Conservation (phyloP, 2,113 vertebrate genomes). For the Rhinopomastus cyanomelas region DNA sequence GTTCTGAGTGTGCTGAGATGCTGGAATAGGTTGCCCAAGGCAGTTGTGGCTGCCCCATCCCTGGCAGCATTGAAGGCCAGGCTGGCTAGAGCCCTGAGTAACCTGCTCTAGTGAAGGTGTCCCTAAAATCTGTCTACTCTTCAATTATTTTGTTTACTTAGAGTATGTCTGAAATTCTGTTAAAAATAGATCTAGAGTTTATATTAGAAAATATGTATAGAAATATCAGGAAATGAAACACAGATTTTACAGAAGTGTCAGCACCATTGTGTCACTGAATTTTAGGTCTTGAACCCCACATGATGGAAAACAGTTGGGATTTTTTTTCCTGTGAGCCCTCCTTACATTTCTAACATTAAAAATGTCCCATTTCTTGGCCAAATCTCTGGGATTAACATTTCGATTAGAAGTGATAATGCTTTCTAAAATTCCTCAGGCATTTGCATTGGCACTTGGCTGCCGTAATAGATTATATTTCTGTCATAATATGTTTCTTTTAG, state of each 20-base stretch:
- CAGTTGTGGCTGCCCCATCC: too few relatives aligned
- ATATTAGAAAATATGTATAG: too few relatives aligned
- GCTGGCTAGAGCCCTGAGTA: too few relatives aligned
- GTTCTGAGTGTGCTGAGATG: too few relatives aligned
- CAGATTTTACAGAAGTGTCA: not conserved
- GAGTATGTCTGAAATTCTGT: not conserved
- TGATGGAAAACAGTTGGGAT: not conserved
- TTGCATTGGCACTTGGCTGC: constrained; percentile 21
- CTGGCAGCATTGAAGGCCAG: too few relatives aligned
- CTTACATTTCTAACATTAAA: not conserved
- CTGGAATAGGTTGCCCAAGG: too few relatives aligned
- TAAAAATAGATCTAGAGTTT: too few relatives aligned
- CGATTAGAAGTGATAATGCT: not conserved
- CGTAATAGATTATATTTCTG: constrained; percentile 21
- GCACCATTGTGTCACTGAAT: not conserved
- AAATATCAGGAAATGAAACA: not conserved
- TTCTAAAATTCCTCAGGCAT: not conserved
- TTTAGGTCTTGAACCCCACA: not conserved
- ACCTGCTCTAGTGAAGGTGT: too few relatives aligned
- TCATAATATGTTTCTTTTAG: constrained; percentile 19
- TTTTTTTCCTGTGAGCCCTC: not conserved
- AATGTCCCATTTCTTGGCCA: not conserved
- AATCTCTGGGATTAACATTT: not conserved
- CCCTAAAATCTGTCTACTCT: too few relatives aligned
- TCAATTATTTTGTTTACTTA: not conserved